Base-by-base conservation (phyloP, 2,797 vertebrate genomes). In the Esox masquinongy region DNA sequence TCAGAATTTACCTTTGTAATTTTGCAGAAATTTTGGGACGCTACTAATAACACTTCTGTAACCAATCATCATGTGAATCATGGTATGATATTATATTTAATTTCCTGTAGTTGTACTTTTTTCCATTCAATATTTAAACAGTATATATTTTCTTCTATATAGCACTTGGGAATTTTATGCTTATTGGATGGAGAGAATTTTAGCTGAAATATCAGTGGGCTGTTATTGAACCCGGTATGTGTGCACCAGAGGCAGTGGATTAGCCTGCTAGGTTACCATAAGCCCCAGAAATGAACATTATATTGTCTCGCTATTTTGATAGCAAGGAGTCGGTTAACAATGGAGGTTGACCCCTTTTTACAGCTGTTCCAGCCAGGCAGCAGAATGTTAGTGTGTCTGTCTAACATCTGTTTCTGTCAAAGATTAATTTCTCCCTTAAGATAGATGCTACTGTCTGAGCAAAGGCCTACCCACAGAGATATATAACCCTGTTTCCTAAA, bases 351-450 rank as follows among this genome's bases (percentile, higher is more conserved):
- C 64, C 67, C 3, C 2, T 68, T 68, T 68, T 6, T n/a, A 34
- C 67, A 68, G 67, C 34, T 43, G 34, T 7, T 17, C 67, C 36
- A 39, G 9, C 36, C 15, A 11, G 39, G 36, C 31, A 36, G 34
- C 17, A 34, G 67, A 34, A 34, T 68, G 67, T 43, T 68, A 36
- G 66, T 43, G 67, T 68, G 17, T 34, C 19, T 34, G 14, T 68
- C 67, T 68, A 31, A 39, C 36, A 36, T 36, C 6, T 39, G 66
- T 68, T 68, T 66, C 63, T 34, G 14, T 29, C 24, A 29, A 15
- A 66, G 63, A 66, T 29, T 66, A 11, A 68, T 17, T 19, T 68
- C n/a, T n/a, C n/a, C n/a, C n/a, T n/a, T n/a, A n/a, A n/a, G n/a
- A n/a, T n/a, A n/a, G n/a, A n/a, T n/a, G n/a, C n/a, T n/a, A n/a